These are phyloP conservation scores for Cyphomyrus discorhynchus DNA, from an alignment of 2,113 vertebrate genomes.

Conservation along the genomic window DNA sequence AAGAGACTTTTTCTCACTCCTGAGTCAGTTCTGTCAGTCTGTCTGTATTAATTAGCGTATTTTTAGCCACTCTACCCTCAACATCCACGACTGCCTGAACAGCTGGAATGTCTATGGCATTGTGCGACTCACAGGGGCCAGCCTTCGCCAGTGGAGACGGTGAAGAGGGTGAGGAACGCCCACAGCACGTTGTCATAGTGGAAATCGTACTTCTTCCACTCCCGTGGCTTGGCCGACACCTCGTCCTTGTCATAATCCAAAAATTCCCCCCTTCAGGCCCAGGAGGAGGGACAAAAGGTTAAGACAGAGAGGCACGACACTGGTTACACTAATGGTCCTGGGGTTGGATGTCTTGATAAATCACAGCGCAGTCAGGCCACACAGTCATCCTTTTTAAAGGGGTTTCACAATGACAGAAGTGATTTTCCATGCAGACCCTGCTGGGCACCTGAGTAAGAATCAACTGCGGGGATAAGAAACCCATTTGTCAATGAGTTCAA, in stretches of 20 bases:
- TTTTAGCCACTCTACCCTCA: neutral
- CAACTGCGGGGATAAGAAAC: neutral
- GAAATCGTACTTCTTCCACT: slow-evolving; percentile 96
- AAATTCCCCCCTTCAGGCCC: slow-evolving; percentile 77
- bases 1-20: neutral
- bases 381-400: neutral
- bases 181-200: slow-evolving; percentile 97
- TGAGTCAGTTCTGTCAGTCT: neutral
- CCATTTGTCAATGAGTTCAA: neutral
- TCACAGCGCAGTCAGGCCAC: neutral
- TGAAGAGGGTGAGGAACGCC: slow-evolving; percentile 94
- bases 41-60: neutral
- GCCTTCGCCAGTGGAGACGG: slow-evolving; percentile 92
- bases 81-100: neutral
- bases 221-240: slow-evolving; percentile 76
- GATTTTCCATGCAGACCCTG: neutral
- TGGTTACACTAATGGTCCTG: neutral
- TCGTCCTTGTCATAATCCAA: slow-evolving; percentile 79
- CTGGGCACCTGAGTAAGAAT: neutral
- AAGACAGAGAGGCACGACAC: neutral
- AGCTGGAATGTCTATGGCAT: neutral
- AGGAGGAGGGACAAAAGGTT: neutral
- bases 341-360: neutral
- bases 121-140: slow-evolving; percentile 87
- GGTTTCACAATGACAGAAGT: neutral